These are phyloP conservation scores for Penaeus chinensis DNA, from an alignment of 1,140 invertebrate species.

Conservation along the genomic window DNA sequence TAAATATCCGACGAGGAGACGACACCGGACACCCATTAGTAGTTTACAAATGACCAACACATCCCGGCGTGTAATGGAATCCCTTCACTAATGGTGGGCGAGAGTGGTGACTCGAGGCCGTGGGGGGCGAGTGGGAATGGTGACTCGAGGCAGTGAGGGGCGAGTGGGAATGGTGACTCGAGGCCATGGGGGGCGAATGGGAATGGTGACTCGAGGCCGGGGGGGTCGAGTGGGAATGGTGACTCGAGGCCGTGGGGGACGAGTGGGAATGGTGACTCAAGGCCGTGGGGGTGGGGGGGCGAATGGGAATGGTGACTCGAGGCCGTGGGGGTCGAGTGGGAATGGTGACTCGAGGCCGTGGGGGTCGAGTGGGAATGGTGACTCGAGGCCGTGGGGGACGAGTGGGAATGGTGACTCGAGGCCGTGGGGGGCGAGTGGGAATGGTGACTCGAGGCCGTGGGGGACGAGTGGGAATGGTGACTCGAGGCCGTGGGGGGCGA, in stretches of 20 bases:
- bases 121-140: background rate
- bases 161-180: background rate
- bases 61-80: background rate
- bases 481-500: no score
- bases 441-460: no score
- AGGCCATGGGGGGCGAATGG: no score
- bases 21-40: constrained; percentile 45
- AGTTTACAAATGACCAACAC: constrained; percentile 40
- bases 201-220: background rate
- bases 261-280: background rate
- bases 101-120: background rate
- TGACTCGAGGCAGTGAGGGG: background rate
- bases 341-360: background rate
- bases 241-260: background rate
- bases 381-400: background rate
- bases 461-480: background rate
- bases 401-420: background rate
- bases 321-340: background rate
- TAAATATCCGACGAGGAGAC: constrained; percentile 28
- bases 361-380: background rate
- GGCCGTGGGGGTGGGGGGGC: background rate
- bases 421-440: background rate
- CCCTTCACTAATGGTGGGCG: background rate
- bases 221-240: background rate
- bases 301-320: background rate